Evolutionary conservation across 2,113 vertebrate species (phyloP).

Genomic region (Empidonax traillii): DNA sequence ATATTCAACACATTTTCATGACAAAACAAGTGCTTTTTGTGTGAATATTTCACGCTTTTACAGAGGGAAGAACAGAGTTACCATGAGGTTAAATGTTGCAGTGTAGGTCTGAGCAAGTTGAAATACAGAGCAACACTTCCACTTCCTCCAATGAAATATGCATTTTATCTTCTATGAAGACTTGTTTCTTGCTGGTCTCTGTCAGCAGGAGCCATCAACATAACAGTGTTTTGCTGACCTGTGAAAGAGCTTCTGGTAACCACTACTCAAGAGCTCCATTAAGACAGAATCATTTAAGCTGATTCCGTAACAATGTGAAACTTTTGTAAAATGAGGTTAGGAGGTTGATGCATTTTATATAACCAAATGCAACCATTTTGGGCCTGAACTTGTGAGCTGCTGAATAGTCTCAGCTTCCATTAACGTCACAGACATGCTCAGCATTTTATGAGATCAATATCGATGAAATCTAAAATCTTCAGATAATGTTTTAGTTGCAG

Average conservation of each 20-base stretch:
- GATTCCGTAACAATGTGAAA: constrained; percentile 43
- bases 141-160: constrained; percentile 58
- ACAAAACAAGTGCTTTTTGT: constrained; percentile 3
- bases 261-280: constrained; percentile 54
- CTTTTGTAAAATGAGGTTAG: constrained; percentile 48
- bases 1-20: constrained; percentile 37
- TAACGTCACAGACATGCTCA: not conserved
- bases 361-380: constrained; percentile 33
- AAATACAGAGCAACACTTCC: constrained; percentile 56
- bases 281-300: constrained; percentile 52
- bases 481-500: constrained; percentile 11
- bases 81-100: constrained; percentile 40
- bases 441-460: constrained; percentile 30
- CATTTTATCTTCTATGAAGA: constrained; percentile 62
- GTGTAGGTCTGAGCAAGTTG: not conserved
- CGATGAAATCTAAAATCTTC: constrained; percentile 3
- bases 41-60: constrained; percentile 29
- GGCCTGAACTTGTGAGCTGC: constrained; percentile 29
- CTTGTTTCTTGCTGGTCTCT: constrained; percentile 53
- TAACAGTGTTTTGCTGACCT: constrained; percentile 67
- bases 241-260: constrained; percentile 68
- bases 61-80: constrained; percentile 17
- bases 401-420: constrained; percentile 33
- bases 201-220: constrained; percentile 57
- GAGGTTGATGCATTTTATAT: constrained; percentile 56